A percentile compares a stretch with the other conserved stretches of the same genome.
These are phyloP conservation scores for Byasa hedistus DNA, from an alignment of 2,888 invertebrate species.

Conservation along the genomic window DNA sequence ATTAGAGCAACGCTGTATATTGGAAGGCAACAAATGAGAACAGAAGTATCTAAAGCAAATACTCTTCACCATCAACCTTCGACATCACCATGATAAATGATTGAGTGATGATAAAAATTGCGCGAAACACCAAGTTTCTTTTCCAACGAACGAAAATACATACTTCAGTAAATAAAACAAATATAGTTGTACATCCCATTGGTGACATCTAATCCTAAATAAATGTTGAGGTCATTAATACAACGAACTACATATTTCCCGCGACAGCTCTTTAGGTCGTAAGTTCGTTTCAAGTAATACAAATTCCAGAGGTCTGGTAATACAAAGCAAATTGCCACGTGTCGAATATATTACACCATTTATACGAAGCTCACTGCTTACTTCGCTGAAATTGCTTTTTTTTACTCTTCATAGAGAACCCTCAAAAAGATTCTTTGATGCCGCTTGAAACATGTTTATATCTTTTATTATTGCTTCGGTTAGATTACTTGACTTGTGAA, in stretches of 20 bases:
- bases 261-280: neutral
- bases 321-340: conserved; percentile 2
- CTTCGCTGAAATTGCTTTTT: neutral
- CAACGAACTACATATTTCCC: neutral
- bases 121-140: no score
- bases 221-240: neutral
- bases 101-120: no score
- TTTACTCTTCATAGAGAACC: neutral
- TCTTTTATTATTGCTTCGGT: neutral
- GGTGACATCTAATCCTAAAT: neutral
- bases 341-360: neutral
- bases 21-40: no score
- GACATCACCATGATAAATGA: no score
- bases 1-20: no score
- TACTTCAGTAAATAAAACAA: no score
- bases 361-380: conserved; percentile 2
- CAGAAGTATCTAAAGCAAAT: no score
- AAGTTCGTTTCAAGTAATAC: neutral
- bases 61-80: no score
- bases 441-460: conserved; percentile 1
- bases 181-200: neutral
- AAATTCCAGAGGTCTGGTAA: neutral
- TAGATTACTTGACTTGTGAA: neutral
- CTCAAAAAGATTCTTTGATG: no score
- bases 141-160: no score